Percentiles rank a stretch among this genome's conserved stretches.
phyloP scores from a whole-genome alignment of 30 jellyfish, hydroid and myxozoan genomes.

The Pelagia noctiluca region DNA sequence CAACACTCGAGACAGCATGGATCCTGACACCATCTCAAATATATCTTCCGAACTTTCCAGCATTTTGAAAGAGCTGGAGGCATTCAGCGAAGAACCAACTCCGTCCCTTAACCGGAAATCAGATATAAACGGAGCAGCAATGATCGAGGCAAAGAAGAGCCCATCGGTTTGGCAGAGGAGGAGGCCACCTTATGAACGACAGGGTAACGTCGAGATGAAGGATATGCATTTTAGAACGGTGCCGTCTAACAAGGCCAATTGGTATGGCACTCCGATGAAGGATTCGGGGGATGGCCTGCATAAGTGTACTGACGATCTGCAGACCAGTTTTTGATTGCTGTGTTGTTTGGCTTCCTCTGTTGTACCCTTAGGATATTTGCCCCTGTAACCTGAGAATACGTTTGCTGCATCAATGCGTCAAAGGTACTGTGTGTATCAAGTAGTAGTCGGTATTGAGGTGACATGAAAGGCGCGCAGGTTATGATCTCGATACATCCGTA shows the following conservation, averaged over 20 bases:
- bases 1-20: conserved; percentile 73
- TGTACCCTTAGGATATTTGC: too few relatives aligned
- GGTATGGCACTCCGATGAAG: conserved; percentile 59
- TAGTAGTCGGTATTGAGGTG: too few relatives aligned
- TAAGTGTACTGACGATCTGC: conserved; percentile 48
- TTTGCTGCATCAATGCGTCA: too few relatives aligned
- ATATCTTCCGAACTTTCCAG: conserved; percentile 85
- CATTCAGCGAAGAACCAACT: conserved; percentile 72
- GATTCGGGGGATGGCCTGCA: conserved; percentile 72
- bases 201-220: conserved; percentile 54
- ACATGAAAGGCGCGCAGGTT: too few relatives aligned
- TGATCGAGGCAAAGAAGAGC: conserved; percentile 18
- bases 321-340: conserved; percentile 60
- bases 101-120: conserved; percentile 53
- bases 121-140: conserved; percentile 29
- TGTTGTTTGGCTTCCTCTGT: too few relatives aligned
- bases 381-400: too few relatives aligned
- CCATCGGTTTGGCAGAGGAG: conserved; percentile 73
- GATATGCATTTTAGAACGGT: conserved; percentile 59
- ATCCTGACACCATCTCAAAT: conserved; percentile 88
- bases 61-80: conserved; percentile 89
- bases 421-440: too few relatives aligned
- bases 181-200: conserved; percentile 58
- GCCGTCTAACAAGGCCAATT: conserved; percentile 31
- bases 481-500: too few relatives aligned